These are phyloP conservation scores for Conomelus anceps DNA, from an alignment of 2,888 invertebrate species.

Conservation along the genomic window DNA sequence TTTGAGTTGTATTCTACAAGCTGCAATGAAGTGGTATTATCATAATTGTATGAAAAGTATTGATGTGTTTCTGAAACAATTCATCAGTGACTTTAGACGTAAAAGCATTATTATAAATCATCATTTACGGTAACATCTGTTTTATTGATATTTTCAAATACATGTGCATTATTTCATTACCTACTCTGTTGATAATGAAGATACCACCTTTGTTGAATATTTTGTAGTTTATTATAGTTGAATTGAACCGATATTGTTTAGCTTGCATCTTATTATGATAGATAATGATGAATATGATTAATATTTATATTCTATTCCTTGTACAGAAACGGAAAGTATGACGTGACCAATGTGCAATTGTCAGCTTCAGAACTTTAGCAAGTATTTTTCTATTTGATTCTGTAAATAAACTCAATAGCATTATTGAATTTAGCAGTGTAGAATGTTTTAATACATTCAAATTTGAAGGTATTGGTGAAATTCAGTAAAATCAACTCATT, in stretches of 20 bases:
- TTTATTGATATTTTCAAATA: too few relatives aligned
- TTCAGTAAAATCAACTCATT: background rate
- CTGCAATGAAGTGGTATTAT: background rate
- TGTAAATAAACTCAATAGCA: background rate
- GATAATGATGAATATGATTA: too few relatives aligned
- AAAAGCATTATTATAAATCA: background rate
- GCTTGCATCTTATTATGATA: background rate
- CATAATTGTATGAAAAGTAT: background rate
- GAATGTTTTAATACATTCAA: background rate
- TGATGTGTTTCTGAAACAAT: background rate
- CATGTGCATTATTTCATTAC: background rate
- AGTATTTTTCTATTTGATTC: background rate
- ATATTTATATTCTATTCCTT: background rate
- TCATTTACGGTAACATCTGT: background rate
- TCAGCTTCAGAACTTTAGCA: background rate
- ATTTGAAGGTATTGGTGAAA: background rate
- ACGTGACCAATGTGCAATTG: background rate
- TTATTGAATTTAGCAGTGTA: background rate
- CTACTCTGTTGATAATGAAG: background rate
- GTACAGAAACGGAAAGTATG: background rate
- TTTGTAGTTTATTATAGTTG: background rate
- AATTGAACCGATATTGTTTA: background rate
- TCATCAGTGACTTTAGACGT: background rate
- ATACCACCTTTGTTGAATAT: background rate
- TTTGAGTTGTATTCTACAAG: background rate